Evolutionary conservation across 2,113 vertebrate species (phyloP).

Genomic region (Steatornis caripensis): DNA sequence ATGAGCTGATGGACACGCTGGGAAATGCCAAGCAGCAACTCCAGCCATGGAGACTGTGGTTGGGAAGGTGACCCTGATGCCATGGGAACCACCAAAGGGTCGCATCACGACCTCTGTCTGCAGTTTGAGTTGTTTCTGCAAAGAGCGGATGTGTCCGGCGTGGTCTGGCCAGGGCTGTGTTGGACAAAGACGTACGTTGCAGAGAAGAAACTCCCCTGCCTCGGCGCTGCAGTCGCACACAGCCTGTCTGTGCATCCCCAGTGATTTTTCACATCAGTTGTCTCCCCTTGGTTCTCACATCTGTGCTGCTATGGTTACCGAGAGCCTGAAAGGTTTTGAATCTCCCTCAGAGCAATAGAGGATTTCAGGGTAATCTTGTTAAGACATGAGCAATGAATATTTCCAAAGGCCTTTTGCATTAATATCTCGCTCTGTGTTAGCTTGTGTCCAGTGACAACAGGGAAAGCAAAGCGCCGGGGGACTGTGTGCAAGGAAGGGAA

Average conservation of each 20-base stretch:
- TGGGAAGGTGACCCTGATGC: background rate
- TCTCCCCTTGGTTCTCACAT: conserved; percentile 27
- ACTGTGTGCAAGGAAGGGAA: background rate
- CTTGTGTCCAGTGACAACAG: conserved; percentile 15
- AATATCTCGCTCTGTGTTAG: background rate
- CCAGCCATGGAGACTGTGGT: background rate
- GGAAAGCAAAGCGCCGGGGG: background rate
- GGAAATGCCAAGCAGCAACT: rapidly evolving
- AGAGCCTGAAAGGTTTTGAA: conserved; percentile 46
- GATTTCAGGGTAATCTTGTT: conserved; percentile 65
- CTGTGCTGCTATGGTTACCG: conserved; percentile 60
- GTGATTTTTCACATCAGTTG: conserved; percentile 34
- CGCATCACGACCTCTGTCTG: rapidly evolving
- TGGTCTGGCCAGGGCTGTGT: background rate
- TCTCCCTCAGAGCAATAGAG: conserved; percentile 53
- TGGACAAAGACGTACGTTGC: background rate
- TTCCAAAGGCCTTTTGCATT: conserved; percentile 58
- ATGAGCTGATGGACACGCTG: rapidly evolving
- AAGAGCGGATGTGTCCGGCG: background rate
- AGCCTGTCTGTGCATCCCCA: background rate
- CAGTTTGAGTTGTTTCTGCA: background rate
- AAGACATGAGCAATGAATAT: conserved; percentile 68
- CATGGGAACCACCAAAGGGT: background rate
- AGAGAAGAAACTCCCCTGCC: background rate
- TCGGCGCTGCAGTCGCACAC: background rate